Percentiles rank a stretch among this genome's conserved stretches.
Evolutionary conservation across 2,797 vertebrate species (phyloP).

Genomic region (Coccyzus lansbergi): DNA sequence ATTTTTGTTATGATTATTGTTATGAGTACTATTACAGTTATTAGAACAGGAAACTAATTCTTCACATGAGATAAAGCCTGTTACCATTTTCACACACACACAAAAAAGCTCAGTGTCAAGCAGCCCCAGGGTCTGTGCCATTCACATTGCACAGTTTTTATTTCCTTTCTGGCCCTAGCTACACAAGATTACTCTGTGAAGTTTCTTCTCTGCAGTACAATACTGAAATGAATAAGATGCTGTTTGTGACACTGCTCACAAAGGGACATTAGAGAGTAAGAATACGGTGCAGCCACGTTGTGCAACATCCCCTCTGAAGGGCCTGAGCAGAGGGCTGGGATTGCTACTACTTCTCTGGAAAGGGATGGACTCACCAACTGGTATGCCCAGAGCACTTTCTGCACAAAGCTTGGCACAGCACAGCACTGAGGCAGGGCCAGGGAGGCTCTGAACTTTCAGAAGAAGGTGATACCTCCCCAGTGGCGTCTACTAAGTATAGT

Average conservation of each 20-base stretch:
- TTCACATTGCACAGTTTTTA: neutral
- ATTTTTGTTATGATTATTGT: neutral
- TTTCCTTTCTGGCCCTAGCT: constrained; percentile 27
- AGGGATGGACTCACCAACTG: neutral
- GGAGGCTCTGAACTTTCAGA: neutral
- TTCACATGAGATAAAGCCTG: constrained; percentile 56
- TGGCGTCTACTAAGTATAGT: neutral
- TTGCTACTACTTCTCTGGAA: neutral
- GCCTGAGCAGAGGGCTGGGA: neutral
- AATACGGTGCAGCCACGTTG: constrained; percentile 41
- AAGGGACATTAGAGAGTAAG: constrained; percentile 31
- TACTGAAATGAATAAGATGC: constrained; percentile 49
- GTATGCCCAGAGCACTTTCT: neutral
- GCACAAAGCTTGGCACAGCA: neutral
- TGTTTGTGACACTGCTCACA: constrained; percentile 24
- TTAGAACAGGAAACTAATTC: constrained; percentile 54
- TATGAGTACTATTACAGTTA: neutral
- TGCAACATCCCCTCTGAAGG: constrained; percentile 3
- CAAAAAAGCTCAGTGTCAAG: neutral
- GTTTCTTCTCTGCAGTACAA: constrained; percentile 35
- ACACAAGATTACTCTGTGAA: neutral
- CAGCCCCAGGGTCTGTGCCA: constrained; percentile 1
- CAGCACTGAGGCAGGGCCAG: neutral
- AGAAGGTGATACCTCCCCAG: neutral
- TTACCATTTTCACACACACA: constrained; percentile 60